These are phyloP conservation scores for Raillietiella orientalis DNA, from an alignment of 2,888 invertebrate species.

Conservation along the genomic window DNA sequence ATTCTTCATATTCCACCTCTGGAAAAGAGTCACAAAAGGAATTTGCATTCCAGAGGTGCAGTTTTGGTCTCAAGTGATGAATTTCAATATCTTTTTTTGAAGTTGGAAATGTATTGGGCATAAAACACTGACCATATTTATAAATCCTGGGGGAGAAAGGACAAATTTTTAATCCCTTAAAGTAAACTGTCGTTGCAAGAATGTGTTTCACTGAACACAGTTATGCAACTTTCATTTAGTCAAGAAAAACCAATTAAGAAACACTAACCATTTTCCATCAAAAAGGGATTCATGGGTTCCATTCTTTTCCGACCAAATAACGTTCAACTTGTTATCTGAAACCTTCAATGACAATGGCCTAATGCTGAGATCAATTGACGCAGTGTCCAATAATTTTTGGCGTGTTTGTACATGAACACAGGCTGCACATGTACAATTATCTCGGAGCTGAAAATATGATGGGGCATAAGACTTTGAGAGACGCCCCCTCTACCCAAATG, in stretches of 20 bases:
- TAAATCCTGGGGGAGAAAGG: slow-evolving; percentile 9
- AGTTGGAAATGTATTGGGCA: slow-evolving; percentile 10
- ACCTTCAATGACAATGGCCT: slow-evolving; percentile 9
- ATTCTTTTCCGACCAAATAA: slow-evolving; percentile 9
- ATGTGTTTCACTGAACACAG: too few relatives aligned
- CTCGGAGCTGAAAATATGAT: slow-evolving; percentile 9
- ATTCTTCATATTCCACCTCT: slow-evolving; percentile 10
- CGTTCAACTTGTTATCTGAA: slow-evolving; percentile 9
- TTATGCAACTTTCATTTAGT: too few relatives aligned
- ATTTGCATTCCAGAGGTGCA: slow-evolving; percentile 10
- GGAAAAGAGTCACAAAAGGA: slow-evolving; percentile 10
- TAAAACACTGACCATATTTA: slow-evolving; percentile 11
- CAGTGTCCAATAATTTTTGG: slow-evolving; percentile 10
- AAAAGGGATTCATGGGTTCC: slow-evolving; percentile 9
- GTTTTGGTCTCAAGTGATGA: slow-evolving; percentile 8
- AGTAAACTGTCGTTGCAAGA: too few relatives aligned
- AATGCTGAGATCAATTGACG: slow-evolving; percentile 9
- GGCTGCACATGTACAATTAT: slow-evolving; percentile 10
- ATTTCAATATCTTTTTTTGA: slow-evolving; percentile 6
- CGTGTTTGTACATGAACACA: slow-evolving; percentile 10
- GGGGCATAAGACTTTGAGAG: slow-evolving; percentile 3
- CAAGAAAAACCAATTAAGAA: too few relatives aligned
- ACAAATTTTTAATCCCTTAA: too few relatives aligned
- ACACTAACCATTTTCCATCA: slow-evolving; percentile 9
- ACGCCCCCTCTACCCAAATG: slow-evolving; percentile 10